phyloP scores from a whole-genome alignment of 2,888 invertebrate species.

The Dorcus hopei region DNA sequence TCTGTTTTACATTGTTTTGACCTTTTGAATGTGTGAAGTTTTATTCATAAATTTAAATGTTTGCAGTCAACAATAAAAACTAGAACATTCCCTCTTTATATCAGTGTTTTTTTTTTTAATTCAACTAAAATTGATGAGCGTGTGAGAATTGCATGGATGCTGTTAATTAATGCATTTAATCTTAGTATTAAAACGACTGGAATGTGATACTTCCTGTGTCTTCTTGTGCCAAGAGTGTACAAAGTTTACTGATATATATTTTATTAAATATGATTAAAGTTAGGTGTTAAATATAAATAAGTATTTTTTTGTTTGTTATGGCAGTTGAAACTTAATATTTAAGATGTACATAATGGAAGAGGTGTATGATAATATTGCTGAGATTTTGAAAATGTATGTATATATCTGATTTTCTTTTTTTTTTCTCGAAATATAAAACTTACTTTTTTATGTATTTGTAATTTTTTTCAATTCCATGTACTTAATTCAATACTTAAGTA shows the following conservation, averaged over 20 bases:
- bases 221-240: conserved; percentile 37
- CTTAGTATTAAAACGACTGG: conserved; percentile 17
- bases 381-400: conserved; percentile 7
- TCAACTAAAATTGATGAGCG: not conserved
- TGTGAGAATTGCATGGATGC: not conserved
- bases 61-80: too few species aligned
- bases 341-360: conserved; percentile 5
- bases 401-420: conserved; percentile 5
- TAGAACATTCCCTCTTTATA: too few species aligned
- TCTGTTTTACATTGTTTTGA: too few species aligned
- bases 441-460: conserved; percentile 13
- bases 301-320: conserved; percentile 4
- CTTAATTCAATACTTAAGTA: not conserved
- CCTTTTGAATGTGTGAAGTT: too few species aligned
- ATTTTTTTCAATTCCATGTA: not conserved
- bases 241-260: conserved; percentile 18
- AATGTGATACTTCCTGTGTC: conserved; percentile 39
- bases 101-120: conserved; percentile 1
- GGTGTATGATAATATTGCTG: not conserved
- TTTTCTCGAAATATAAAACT: conserved; percentile 16
- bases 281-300: conserved; percentile 5
- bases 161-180: not conserved
- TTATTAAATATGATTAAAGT: not conserved
- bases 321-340: not conserved
- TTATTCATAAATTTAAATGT: too few species aligned